phyloP scores from a whole-genome alignment of 2,797 vertebrate species.

The Tolypeutes matacus region DNA sequence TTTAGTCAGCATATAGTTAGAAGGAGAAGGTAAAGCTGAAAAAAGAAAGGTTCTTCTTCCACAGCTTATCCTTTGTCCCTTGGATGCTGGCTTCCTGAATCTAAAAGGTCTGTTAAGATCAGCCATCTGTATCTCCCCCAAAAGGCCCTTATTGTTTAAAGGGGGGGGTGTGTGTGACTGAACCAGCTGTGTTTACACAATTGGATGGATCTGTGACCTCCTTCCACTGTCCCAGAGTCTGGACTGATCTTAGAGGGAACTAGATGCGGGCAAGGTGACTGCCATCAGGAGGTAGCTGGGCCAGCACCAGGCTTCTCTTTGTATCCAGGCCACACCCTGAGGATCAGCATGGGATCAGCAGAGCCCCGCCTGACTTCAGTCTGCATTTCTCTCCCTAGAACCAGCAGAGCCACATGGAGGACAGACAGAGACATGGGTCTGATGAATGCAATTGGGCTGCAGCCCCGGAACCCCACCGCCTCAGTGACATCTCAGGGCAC shows the following conservation, averaged over 20 bases:
- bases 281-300: rapidly evolving
- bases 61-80: not conserved
- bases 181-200: not conserved
- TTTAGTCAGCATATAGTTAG: not conserved
- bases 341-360: not conserved
- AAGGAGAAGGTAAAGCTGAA: not conserved
- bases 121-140: not conserved
- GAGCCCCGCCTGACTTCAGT: slow-evolving; percentile 2
- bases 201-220: not conserved
- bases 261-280: not conserved
- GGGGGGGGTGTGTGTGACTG: not conserved
- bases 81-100: slow-evolving; percentile 1
- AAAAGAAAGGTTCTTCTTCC: not conserved
- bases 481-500: slow-evolving; percentile 99
- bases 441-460: slow-evolving; percentile 98
- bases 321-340: not conserved
- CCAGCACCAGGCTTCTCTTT: not conserved
- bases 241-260: not conserved
- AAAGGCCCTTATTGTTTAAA: not conserved
- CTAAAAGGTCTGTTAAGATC: not conserved
- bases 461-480: slow-evolving; percentile 96
- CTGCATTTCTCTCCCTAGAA: slow-evolving; percentile 88
- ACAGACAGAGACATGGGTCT: slow-evolving; percentile 98
- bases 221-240: not conserved
- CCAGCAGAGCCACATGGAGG: slow-evolving; percentile 95